These are phyloP conservation scores for Anastatus disparis DNA, from an alignment of 1,140 invertebrate genomes.

Conservation along the genomic window DNA sequence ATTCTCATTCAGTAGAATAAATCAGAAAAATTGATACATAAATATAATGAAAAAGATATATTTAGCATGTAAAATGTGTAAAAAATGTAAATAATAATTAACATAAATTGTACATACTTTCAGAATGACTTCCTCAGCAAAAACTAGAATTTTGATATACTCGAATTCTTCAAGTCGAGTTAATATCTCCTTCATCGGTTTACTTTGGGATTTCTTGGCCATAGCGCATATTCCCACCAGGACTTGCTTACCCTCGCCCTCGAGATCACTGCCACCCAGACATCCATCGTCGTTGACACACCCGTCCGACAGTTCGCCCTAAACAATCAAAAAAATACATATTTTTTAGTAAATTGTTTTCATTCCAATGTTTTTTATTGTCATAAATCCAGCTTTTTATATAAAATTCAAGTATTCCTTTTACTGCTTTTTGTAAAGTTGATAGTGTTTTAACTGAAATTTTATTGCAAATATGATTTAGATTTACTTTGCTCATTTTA, in stretches of 20 bases:
- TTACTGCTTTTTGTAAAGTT: neutral
- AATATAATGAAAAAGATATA: too few relatives aligned
- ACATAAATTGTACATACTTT: constrained; percentile 71
- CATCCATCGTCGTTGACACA: constrained; percentile 70
- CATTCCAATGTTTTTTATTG: neutral
- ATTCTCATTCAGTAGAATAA: too few relatives aligned
- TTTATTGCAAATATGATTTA: too few relatives aligned
- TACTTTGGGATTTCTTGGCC: constrained; percentile 98
- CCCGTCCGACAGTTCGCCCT: constrained; percentile 80
- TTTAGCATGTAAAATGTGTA: too few relatives aligned
- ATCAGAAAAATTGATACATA: too few relatives aligned
- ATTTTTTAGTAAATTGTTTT: neutral
- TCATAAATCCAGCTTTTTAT: too few relatives aligned
- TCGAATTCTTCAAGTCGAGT: constrained; percentile 95
- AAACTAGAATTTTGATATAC: constrained; percentile 93
- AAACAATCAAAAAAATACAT: constrained; percentile 45
- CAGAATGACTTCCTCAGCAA: constrained; percentile 93
- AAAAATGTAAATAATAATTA: too few relatives aligned
- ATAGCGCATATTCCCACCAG: constrained; percentile 97
- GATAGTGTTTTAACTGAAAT: too few relatives aligned
- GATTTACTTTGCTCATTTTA: too few relatives aligned
- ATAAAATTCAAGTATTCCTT: neutral
- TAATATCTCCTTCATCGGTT: constrained; percentile 98
- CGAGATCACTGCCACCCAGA: constrained; percentile 58
- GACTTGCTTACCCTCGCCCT: constrained; percentile 83